A percentile compares a stretch with the other conserved stretches of the same genome.
phyloP scores from a whole-genome alignment of 2,888 invertebrate genomes.

The Slavum lentiscoides region DNA sequence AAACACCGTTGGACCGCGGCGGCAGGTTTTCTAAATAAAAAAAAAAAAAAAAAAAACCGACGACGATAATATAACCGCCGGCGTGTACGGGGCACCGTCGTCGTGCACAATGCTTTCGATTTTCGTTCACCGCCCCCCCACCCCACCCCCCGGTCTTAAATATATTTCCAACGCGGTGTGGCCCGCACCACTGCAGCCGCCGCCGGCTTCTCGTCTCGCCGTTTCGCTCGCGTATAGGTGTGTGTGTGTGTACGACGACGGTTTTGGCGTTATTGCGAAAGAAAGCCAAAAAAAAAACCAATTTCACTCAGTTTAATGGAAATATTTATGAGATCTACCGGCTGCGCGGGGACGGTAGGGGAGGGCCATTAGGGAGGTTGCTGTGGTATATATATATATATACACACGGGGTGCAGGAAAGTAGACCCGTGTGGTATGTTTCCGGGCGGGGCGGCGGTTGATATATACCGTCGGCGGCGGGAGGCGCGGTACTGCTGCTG shows the following conservation, averaged over 20 bases:
- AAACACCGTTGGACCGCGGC: no score
- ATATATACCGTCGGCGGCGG: no score
- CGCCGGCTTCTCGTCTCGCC: background rate
- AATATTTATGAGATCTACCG: conserved; percentile 53
- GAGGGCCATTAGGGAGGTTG: conserved; percentile 24
- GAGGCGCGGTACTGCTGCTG: no score
- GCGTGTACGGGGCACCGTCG: background rate
- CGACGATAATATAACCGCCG: conserved; percentile 34
- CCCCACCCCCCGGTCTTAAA: background rate
- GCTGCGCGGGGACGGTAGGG: background rate
- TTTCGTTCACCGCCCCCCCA: background rate
- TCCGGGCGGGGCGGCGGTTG: background rate
- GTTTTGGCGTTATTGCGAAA: conserved; percentile 46
- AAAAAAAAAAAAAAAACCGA: no score
- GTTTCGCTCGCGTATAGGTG: conserved; percentile 1
- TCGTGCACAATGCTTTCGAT: conserved; percentile 49
- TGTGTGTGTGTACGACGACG: background rate
- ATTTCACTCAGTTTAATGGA: conserved; percentile 53
- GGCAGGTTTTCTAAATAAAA: conserved; percentile 1
- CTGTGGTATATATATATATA: background rate
- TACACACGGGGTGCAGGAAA: background rate
- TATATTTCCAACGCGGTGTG: conserved; percentile 28
- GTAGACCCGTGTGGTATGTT: background rate
- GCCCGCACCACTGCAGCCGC: background rate
- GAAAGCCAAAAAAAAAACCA: conserved; percentile 29